phyloP scores from a whole-genome alignment of 1,140 invertebrate genomes.

The Spodoptera litura region DNA sequence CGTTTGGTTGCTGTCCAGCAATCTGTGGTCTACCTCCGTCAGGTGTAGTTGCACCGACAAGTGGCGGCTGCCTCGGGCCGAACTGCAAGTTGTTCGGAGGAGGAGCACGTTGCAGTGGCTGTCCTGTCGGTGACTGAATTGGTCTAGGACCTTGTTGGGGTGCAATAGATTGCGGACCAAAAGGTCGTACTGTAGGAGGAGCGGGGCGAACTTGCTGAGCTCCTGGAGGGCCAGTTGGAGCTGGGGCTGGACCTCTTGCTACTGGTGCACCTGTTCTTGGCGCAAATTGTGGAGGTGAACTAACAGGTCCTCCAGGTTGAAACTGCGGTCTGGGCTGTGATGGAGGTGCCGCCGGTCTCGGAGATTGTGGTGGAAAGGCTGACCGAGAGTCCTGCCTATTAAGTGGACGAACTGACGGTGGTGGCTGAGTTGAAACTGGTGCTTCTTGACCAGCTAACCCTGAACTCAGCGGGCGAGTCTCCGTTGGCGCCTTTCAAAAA shows the following conservation, averaged over 20 bases:
- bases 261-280: slow-evolving; percentile 63
- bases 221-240: slow-evolving; percentile 63
- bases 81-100: slow-evolving; percentile 81
- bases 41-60: slow-evolving; percentile 66
- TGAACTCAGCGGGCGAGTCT: slow-evolving; percentile 67
- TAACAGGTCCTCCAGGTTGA: slow-evolving; percentile 79
- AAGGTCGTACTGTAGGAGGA: slow-evolving; percentile 57
- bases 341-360: slow-evolving; percentile 65
- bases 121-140: slow-evolving; percentile 66
- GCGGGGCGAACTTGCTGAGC: slow-evolving; percentile 64
- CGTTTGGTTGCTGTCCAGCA: slow-evolving; percentile 69
- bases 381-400: slow-evolving; percentile 83
- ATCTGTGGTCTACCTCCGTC: slow-evolving; percentile 65
- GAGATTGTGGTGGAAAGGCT: slow-evolving; percentile 66
- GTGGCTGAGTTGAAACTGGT: slow-evolving; percentile 48
- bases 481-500: slow-evolving; percentile 71
- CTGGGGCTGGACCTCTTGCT: slow-evolving; percentile 62
- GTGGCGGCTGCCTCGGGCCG: slow-evolving; percentile 75
- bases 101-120: slow-evolving; percentile 67
- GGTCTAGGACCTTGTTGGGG: slow-evolving; percentile 72
- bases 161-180: slow-evolving; percentile 71
- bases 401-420: slow-evolving; percentile 70
- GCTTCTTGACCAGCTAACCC: slow-evolving; percentile 57
- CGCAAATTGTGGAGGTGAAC: slow-evolving; percentile 66
- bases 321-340: slow-evolving; percentile 79